These are phyloP conservation scores for Troides helena DNA, from an alignment of 2,888 invertebrate genomes.

Conservation along the genomic window DNA sequence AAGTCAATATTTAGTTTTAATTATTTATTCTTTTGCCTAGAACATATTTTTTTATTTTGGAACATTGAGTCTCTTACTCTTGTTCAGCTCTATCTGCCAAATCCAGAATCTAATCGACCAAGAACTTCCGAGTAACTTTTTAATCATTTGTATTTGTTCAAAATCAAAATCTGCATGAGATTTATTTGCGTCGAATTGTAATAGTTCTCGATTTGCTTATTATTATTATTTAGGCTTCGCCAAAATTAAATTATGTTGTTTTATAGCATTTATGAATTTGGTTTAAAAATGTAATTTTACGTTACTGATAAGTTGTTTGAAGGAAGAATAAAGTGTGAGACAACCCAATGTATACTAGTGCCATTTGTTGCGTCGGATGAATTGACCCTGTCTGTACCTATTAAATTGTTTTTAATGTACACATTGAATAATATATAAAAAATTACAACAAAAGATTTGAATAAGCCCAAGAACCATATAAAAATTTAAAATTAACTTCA, in stretches of 20 bases:
- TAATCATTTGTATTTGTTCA: conserved; percentile 2
- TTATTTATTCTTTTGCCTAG: neutral
- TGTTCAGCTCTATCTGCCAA: conserved; percentile 16
- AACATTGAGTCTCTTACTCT: conserved; percentile 1
- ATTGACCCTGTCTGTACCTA: conserved; percentile 57
- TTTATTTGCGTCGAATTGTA: conserved; percentile 36
- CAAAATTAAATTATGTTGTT: conserved; percentile 36
- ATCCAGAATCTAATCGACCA: neutral
- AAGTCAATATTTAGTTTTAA: neutral
- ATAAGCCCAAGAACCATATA: neutral
- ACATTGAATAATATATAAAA: conserved; percentile 42
- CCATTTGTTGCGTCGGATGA: conserved; percentile 63
- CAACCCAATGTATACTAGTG: conserved; percentile 40
- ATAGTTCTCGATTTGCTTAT: conserved; percentile 56
- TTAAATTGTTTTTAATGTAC: conserved; percentile 33
- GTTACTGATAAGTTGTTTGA: conserved; percentile 1
- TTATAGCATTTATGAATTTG: conserved; percentile 2
- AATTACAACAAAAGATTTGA: neutral
- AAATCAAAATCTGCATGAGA: conserved; percentile 37
- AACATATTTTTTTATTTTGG: neutral
- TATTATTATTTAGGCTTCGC: conserved; percentile 76
- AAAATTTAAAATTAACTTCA: no score
- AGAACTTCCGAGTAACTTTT: conserved; percentile 22
- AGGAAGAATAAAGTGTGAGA: conserved; percentile 29
- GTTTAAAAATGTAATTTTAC: conserved; percentile 5